A percentile compares a stretch with the other conserved stretches of the same genome.
Evolutionary conservation across 2,888 invertebrate species (phyloP).

Genomic region (Dinocampus coccinellae): DNA sequence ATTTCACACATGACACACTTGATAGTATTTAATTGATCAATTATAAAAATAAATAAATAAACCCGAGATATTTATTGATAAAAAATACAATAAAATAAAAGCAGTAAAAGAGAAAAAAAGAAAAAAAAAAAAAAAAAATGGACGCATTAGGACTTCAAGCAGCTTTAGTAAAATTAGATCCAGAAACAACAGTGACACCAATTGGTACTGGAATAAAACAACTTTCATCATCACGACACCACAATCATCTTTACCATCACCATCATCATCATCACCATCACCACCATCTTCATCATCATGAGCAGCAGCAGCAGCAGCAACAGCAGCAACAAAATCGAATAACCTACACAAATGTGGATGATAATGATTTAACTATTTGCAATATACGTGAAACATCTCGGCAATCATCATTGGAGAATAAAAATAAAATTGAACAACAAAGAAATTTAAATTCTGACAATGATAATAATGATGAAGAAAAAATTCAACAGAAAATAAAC

Average conservation of each 20-base stretch:
- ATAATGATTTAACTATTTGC: slow-evolving; percentile 53
- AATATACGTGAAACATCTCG: slow-evolving; percentile 42
- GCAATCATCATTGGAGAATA: slow-evolving; percentile 5
- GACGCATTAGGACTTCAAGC: slow-evolving; percentile 66
- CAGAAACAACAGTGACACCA: slow-evolving; percentile 66
- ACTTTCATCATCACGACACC: slow-evolving; percentile 50
- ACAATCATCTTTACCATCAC: neutral
- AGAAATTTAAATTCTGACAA: slow-evolving; percentile 16
- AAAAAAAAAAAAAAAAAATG: slow-evolving; percentile 49
- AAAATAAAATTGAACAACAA: slow-evolving; percentile 10
- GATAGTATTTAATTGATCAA: too few relatives aligned
- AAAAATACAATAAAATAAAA: neutral
- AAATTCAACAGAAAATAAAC: slow-evolving; percentile 39
- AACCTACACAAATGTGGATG: slow-evolving; percentile 50
- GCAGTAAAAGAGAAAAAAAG: neutral
- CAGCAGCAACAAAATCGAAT: too few relatives aligned
- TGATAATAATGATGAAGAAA: slow-evolving; percentile 15
- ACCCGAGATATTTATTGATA: too few relatives aligned
- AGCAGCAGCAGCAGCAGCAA: slow-evolving; percentile 42
- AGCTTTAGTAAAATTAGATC: slow-evolving; percentile 65
- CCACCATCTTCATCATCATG: too few relatives aligned
- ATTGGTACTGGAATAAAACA: slow-evolving; percentile 59
- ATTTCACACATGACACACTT: too few relatives aligned
- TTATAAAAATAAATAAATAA: too few relatives aligned
- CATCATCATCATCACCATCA: slow-evolving; percentile 43